Conservation (phyloP, 2,888 invertebrate species). For the Sussaba pulchella region DNA sequence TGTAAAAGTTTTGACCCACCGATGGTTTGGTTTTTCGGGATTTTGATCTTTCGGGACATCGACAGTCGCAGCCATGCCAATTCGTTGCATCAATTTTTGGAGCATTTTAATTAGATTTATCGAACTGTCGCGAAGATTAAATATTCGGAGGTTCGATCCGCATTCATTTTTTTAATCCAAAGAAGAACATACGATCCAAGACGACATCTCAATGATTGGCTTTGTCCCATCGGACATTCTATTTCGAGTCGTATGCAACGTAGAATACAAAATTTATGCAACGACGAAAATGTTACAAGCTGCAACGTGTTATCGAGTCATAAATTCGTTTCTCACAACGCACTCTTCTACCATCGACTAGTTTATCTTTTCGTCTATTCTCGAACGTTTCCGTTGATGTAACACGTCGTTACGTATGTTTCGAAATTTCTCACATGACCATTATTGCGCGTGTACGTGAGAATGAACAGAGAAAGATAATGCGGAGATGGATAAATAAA, state of each 20-base stretch:
- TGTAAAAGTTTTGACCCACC: too few species aligned
- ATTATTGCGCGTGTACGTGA: neutral
- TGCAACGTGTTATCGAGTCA: neutral
- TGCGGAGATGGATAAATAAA: too few species aligned
- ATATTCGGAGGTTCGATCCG: too few species aligned
- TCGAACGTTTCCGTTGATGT: constrained; percentile 21
- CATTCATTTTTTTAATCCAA: constrained; percentile 8
- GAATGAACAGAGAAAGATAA: neutral
- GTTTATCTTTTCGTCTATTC: constrained; percentile 16
- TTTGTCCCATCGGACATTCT: neutral
- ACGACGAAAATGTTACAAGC: neutral
- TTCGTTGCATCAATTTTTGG: too few species aligned
- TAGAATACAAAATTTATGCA: neutral
- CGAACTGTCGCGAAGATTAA: too few species aligned
- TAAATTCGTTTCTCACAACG: constrained; percentile 18
- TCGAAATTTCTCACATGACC: neutral
- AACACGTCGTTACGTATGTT: neutral
- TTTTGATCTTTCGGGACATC: too few species aligned
- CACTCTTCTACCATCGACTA: neutral
- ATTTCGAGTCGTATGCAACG: neutral
- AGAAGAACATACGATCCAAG: too few species aligned
- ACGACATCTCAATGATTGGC: neutral
- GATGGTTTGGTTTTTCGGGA: too few species aligned
- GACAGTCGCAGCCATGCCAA: too few species aligned
- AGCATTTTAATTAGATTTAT: too few species aligned